Percentiles rank a stretch among this genome's conserved stretches.
Evolutionary conservation across 2,113 vertebrate species (phyloP).

Genomic region (Malurus melanocephalus): DNA sequence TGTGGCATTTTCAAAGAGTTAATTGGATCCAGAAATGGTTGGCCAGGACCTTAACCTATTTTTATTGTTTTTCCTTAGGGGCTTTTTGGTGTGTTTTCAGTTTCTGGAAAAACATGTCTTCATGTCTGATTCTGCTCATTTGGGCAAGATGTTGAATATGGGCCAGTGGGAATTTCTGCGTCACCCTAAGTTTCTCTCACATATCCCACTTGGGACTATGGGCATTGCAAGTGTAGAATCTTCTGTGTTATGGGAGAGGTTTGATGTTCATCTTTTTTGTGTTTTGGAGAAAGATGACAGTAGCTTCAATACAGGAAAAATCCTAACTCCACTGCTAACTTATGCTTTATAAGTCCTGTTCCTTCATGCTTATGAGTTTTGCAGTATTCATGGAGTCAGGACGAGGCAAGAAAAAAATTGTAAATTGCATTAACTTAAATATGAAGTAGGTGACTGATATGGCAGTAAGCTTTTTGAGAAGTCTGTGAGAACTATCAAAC

Average conservation of each 20-base stretch:
- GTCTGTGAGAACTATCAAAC: neutral
- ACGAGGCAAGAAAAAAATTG: neutral
- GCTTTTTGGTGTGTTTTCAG: neutral
- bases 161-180: neutral
- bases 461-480: neutral
- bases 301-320: neutral
- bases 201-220: neutral
- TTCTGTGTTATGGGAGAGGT: neutral
- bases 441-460: neutral
- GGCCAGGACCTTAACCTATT: neutral
- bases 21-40: neutral
- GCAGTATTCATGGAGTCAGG: neutral
- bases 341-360: neutral
- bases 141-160: neutral
- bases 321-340: neutral
- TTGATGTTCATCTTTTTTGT: neutral
- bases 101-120: neutral
- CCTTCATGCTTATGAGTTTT: neutral
- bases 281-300: neutral
- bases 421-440: neutral
- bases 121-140: neutral
- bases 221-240: neutral
- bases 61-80: neutral
- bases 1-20: neutral
- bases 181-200: neutral